These are phyloP conservation scores for Selenia dentaria DNA, from an alignment of 2,888 invertebrate species.

Conservation along the genomic window DNA sequence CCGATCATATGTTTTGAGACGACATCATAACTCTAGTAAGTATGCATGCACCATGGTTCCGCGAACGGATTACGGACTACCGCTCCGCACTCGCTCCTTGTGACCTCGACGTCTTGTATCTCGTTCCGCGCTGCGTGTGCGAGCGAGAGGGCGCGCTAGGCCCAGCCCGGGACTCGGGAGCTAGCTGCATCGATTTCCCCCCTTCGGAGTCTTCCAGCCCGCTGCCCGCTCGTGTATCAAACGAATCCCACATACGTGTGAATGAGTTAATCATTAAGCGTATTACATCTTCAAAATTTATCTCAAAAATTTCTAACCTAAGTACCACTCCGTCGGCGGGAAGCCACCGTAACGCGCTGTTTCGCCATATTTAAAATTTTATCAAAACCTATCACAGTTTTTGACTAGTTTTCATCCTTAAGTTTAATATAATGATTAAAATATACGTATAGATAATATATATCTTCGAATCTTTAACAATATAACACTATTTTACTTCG, in stretches of 20 bases:
- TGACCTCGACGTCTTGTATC: constrained; percentile 35
- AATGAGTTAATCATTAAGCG: constrained; percentile 49
- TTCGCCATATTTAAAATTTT: constrained; percentile 76
- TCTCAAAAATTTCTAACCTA: constrained; percentile 52
- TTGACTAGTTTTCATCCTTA: constrained; percentile 84
- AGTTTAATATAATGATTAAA: constrained; percentile 83
- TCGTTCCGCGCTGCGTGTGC: constrained; percentile 36
- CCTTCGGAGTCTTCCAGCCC: constrained; percentile 47
- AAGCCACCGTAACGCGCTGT: constrained; percentile 42
- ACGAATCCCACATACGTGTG: constrained; percentile 46
- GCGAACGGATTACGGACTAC: constrained; percentile 57
- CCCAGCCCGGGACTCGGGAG: constrained; percentile 43
- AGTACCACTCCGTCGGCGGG: constrained; percentile 52
- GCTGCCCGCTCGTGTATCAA: constrained; percentile 41
- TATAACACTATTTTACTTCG: constrained; percentile 81
- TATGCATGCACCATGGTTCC: constrained; percentile 76
- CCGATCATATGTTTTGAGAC: constrained; percentile 73
- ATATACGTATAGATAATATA: constrained; percentile 82
- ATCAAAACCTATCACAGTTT: constrained; percentile 85
- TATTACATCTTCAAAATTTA: constrained; percentile 51
- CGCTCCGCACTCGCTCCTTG: constrained; percentile 33
- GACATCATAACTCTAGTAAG: constrained; percentile 60
- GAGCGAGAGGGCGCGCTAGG: constrained; percentile 31
- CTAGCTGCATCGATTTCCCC: constrained; percentile 66
- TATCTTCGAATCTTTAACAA: constrained; percentile 78